These are phyloP conservation scores for Microhierax caerulescens DNA, from an alignment of 2,797 vertebrate species.

Conservation along the genomic window DNA sequence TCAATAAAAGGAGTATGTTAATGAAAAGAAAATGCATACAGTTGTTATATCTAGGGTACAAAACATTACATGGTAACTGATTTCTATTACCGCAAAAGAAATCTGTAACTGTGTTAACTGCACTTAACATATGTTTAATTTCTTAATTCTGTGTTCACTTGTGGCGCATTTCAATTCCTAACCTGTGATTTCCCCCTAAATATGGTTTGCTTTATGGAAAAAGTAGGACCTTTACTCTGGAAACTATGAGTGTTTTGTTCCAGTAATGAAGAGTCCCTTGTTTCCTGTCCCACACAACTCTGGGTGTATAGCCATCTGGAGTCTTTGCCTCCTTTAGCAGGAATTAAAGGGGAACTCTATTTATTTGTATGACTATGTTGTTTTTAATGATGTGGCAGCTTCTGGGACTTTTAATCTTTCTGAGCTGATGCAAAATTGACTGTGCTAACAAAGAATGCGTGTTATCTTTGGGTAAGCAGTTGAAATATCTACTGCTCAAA, in stretches of 20 bases:
- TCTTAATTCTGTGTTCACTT: conserved; percentile 44
- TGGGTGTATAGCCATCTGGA: background rate
- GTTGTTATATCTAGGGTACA: background rate
- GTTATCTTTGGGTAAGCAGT: conserved; percentile 62
- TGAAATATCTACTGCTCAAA: conserved; percentile 71
- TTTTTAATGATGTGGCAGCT: background rate
- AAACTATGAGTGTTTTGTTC: conserved; percentile 36
- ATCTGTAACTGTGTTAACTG: background rate
- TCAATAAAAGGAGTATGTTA: background rate
- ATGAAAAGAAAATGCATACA: background rate
- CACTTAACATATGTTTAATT: background rate
- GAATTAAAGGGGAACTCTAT: background rate
- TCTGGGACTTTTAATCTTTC: conserved; percentile 39
- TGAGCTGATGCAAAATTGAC: conserved; percentile 41
- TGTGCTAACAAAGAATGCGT: conserved; percentile 42
- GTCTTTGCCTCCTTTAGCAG: background rate
- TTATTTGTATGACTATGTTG: background rate
- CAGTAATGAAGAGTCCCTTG: background rate
- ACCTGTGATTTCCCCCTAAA: conserved; percentile 27
- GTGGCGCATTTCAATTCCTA: background rate
- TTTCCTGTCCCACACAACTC: background rate
- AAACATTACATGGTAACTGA: background rate
- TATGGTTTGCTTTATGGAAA: background rate
- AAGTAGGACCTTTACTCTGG: conserved; percentile 6
- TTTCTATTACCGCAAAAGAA: background rate